Evolutionary conservation across 2,113 vertebrate species (phyloP), one percentile per base, ranked within the genome.

Genomic region (Callipepla squamata): DNA sequence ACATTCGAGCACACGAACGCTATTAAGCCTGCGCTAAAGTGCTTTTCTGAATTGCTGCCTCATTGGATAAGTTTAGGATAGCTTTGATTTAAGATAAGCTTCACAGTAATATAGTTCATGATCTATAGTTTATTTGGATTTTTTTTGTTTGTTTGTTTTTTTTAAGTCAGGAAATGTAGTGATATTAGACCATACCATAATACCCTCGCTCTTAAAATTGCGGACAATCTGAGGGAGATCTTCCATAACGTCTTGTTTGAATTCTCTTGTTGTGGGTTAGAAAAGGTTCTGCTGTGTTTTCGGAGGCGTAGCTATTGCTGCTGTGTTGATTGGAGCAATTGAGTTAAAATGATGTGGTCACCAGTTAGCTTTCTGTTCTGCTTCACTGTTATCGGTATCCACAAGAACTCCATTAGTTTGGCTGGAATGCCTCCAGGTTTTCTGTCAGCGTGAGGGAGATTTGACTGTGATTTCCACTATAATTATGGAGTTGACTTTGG

Each of bases 11-110:
- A 58, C 80, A 76, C 20, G 0, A 85, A 47, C 83, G 38, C 88
- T 90, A 63, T 44, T 85, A 87, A 91, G 62, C 91, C 87, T 91
- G 68, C 86, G 85, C 82, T 94, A 16, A 95, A 96, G 94, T 96
- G 94, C 93, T 96, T 95, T 95, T 94, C 85, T 90, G 73, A 95
- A 91, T 91, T 90, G 58, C 93, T 94, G 92, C 92, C 90, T 96
- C 58, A 0, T 92, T 88, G 93, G 89, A 19, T 89, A 94, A 92
- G 77, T 93, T 89, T 48, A 68, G 76, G 80, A 85, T 94, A 92
- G 79, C 67, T 95, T 91, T 90, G 57, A 82, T 89, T 90, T 80
- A 83, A 65, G 48, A 61, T 72, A 66, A 91, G 30, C 69, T 86
- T 93, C 82, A 65, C 66, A 81, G 80, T 86, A 78, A 75, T 45